Conservation (phyloP, 2,888 invertebrate species). For the Iselma pallidipennis region DNA sequence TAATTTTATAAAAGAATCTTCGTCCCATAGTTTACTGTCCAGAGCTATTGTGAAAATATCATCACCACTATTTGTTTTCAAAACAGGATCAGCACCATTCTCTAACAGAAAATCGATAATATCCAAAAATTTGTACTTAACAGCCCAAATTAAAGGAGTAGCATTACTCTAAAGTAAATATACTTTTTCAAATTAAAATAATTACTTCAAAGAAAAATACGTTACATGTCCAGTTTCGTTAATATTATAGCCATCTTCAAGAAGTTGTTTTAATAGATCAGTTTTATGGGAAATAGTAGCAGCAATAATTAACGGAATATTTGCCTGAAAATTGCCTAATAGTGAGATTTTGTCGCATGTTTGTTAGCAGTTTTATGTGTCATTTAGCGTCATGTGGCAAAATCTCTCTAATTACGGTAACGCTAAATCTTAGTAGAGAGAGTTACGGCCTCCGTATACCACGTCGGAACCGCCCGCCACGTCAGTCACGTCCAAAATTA, state of each 20-base stretch:
- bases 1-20: constrained; percentile 49
- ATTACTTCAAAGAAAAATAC: no score
- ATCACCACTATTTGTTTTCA: constrained; percentile 49
- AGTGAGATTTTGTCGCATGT: no score
- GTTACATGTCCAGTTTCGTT: constrained; percentile 47
- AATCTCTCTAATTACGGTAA: no score
- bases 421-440: no score
- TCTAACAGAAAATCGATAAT: constrained; percentile 50
- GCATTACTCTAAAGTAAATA: constrained; percentile 44
- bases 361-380: no score
- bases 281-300: constrained; percentile 50
- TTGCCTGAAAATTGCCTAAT: constrained; percentile 32
- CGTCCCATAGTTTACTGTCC: constrained; percentile 52
- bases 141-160: constrained; percentile 54
- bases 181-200: no score
- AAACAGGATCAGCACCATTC: constrained; percentile 50
- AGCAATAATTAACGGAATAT: constrained; percentile 43
- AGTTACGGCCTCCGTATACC: no score
- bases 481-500: no score
- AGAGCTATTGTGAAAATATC: constrained; percentile 50
- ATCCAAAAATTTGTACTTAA: constrained; percentile 50
- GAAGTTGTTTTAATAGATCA: constrained; percentile 44
- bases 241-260: constrained; percentile 48
- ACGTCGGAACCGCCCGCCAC: no score
- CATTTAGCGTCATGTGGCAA: no score